Base-by-base conservation (phyloP, 2,888 invertebrate genomes). In the Drosophila gaucha region DNA sequence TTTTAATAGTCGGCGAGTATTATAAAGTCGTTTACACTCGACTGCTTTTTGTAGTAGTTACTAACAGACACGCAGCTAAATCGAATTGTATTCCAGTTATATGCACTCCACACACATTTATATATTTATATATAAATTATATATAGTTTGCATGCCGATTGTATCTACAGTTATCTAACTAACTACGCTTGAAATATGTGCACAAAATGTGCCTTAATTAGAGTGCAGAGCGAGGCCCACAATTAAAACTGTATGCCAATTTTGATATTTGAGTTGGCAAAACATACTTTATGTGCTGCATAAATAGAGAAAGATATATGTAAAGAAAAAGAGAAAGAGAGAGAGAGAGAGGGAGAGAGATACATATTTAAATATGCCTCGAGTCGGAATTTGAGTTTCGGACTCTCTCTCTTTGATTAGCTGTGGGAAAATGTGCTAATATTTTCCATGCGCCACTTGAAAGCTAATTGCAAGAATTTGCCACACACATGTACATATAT, bases 391-490 rank as follows among this genome's bases (percentile, higher is more conserved):
- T 59, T 63, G 52, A 57, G 46, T 62, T 76, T 39, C 6, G 31
- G 22, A 41, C 10, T 41, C 28, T 22, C n/a, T 9, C 20, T 46
- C 46, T 46, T n/a, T 46, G n/a, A 46, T 46, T 31, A 46, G 31
- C 46, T 46, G 30, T 38, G 43, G 73, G 69, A 49, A 58, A 83
- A 67, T 58, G 59, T 72, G 69, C 77, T 83, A 83, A 86, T 67
- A 86, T 75, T 66, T 67, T 64, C 60, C 55, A 57, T 62, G 76
- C 28, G 68, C 73, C 58, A 73, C 85, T 84, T 64, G 39, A 84
- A 80, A 80, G 80, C 74, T 86, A 79, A 80, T 86, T 83, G 83
- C 58, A 68, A 80, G 68, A 67, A 67, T 56, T 30, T 55, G 47
- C 20, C 35, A 44, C 63, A 26, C 16, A 16, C 39, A 31, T 54